A percentile compares a stretch with the other conserved stretches of the same genome.
phyloP scores from a whole-genome alignment of 1,140 invertebrate species.

The Elysia chlorotica region DNA sequence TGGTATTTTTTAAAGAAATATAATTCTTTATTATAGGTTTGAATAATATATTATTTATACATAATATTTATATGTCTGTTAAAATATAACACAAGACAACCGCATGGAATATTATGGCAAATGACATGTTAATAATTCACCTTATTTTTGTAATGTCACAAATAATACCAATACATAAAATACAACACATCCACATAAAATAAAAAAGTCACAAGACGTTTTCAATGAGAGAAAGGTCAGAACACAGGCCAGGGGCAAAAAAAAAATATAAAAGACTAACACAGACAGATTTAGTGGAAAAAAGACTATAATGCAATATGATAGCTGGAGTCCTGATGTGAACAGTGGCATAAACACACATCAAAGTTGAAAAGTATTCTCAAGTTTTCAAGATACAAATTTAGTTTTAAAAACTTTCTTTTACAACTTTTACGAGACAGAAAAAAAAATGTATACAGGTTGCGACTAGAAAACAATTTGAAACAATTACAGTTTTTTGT shows the following conservation, averaged over 20 bases:
- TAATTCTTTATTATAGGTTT: background rate
- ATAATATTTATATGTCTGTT: background rate
- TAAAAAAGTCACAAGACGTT: no score
- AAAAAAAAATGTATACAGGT: no score
- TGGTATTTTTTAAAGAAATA: background rate
- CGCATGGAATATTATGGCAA: slow-evolving; percentile 71
- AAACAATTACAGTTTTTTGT: no score
- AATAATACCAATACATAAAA: no score
- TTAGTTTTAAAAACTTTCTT: background rate
- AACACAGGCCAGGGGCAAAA: slow-evolving; percentile 68
- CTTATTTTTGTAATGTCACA: no score
- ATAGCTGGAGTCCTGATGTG: background rate
- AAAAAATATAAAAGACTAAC: slow-evolving; percentile 77
- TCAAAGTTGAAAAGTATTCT: background rate
- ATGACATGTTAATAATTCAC: no score
- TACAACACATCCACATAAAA: no score
- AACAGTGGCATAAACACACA: background rate
- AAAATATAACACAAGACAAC: background rate
- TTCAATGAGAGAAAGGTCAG: slow-evolving; percentile 72
- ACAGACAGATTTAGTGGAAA: slow-evolving; percentile 51
- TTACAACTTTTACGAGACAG: background rate
- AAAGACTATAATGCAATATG: background rate
- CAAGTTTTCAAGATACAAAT: background rate
- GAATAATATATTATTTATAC: background rate
- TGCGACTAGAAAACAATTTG: no score